Evolutionary conservation across 2,113 vertebrate species (phyloP), one percentile per base, ranked within the genome.

Genomic region (Otolemur garnettii): DNA sequence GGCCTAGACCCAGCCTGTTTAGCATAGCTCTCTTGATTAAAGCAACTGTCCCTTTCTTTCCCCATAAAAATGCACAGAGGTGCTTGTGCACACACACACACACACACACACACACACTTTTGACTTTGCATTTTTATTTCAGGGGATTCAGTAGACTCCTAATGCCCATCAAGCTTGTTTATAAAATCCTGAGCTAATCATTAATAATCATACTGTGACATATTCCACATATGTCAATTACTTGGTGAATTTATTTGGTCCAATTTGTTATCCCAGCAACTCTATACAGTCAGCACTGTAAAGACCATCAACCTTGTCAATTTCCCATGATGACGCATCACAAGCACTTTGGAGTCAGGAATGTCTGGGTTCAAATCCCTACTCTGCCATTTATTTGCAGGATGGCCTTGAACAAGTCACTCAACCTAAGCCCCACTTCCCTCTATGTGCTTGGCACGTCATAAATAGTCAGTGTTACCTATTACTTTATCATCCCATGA

Each of bases 81-180:
- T 45, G 45, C 45, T 45, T 45, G 45, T 45, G 11, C 17, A 30
- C 10, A 1, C 10, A 0, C 14, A 5, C 24, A 28, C 24, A 11
- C 60, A 11, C 21, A 15, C 2, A 30, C 10, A 26, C n/a, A 17
- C 60, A 10, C 22, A 53, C 35, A 7, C 21, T 19, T 81, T 50
- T 9, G 9, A 68, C 30, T 94, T 78, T 90, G 66, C 75, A 30
- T 64, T 83, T 83, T 28, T 33, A 85, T 95, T 88, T 68, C 45
- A 30, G 45, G 17, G 68, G 42, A 55, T 69, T 80, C 19, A 1
- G 14, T 68, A 26, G 53, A 60, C 8, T 66, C 28, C 78, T 28
- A 50, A 72, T 95, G 18, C n/a, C 14, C n/a, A 17, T 74, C n/a
- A 69, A 10, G 38, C 18, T 5, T 0, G 1, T 14, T 50, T 60